These are phyloP conservation scores for Drosophila pachea DNA, from an alignment of 1,140 invertebrate genomes.

Conservation along the genomic window DNA sequence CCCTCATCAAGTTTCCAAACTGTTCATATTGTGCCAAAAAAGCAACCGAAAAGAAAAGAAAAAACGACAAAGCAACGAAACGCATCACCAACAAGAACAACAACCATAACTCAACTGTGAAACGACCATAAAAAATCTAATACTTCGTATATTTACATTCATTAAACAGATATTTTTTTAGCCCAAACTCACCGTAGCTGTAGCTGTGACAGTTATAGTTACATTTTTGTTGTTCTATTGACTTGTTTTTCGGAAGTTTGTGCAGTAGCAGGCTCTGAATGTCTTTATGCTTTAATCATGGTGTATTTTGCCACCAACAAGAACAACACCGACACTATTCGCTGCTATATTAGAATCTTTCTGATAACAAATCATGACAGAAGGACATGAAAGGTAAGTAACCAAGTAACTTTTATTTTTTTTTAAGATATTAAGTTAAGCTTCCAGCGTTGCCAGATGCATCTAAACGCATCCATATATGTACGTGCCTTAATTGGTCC, in stretches of 20 bases:
- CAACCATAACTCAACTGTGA: slow-evolving; percentile 1
- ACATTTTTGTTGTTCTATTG: slow-evolving; percentile 44
- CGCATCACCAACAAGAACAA: slow-evolving; percentile 19
- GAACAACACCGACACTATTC: slow-evolving; percentile 80
- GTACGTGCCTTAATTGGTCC: slow-evolving; percentile 22
- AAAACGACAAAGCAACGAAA: slow-evolving; percentile 30
- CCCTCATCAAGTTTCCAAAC: slow-evolving; percentile 33
- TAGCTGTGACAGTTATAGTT: slow-evolving; percentile 24
- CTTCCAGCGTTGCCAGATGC: slow-evolving; percentile 34
- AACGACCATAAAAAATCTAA: slow-evolving; percentile 13
- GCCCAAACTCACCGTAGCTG: slow-evolving; percentile 6
- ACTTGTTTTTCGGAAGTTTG: slow-evolving; percentile 65
- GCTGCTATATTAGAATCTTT: slow-evolving; percentile 84
- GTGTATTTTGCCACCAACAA: slow-evolving; percentile 82
- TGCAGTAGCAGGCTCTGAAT: slow-evolving; percentile 80
- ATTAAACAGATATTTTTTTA: not conserved
- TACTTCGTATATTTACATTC: slow-evolving; percentile 12
- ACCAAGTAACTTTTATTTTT: not conserved
- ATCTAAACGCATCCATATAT: not conserved
- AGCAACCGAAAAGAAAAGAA: slow-evolving; percentile 23
- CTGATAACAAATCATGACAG: slow-evolving; percentile 86
- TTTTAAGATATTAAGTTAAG: slow-evolving; percentile 21
- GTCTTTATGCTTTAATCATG: slow-evolving; percentile 85
- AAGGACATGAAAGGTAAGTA: slow-evolving; percentile 86
- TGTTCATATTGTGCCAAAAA: slow-evolving; percentile 61